Conservation (phyloP, 2,888 invertebrate genomes). For the Syritta pipiens region DNA sequence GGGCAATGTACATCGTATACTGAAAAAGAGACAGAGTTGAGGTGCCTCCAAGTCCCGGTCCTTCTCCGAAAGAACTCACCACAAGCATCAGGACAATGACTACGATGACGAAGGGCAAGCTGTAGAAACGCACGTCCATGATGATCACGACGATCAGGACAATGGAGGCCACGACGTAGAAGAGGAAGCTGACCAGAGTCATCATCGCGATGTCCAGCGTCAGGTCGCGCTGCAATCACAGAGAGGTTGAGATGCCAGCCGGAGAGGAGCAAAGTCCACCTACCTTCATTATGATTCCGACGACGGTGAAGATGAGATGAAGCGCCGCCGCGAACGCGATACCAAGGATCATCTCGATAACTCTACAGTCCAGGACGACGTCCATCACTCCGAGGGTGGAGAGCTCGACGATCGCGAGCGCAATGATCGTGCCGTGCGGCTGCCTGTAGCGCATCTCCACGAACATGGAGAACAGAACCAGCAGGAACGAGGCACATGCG, state of each 20-base stretch:
- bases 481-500: not conserved
- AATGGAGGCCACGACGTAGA: not conserved
- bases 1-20: conserved; percentile 35
- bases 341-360: not conserved
- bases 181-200: not conserved
- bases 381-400: not conserved
- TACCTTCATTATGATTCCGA: not conserved
- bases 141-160: not conserved
- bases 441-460: not conserved
- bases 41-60: not conserved
- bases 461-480: not conserved
- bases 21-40: not conserved
- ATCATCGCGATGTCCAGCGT: not conserved
- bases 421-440: not conserved
- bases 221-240: conserved; percentile 9
- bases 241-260: too few species aligned
- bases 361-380: not conserved
- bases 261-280: not conserved
- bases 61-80: not conserved
- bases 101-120: not conserved
- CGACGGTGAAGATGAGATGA: not conserved
- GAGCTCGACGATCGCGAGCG: not conserved
- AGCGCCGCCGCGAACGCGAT: not conserved
- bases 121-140: not conserved
- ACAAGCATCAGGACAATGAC: not conserved